Evolutionary conservation across 2,888 invertebrate genomes (phyloP).

Genomic region (Cyrtodaria siliqua): DNA sequence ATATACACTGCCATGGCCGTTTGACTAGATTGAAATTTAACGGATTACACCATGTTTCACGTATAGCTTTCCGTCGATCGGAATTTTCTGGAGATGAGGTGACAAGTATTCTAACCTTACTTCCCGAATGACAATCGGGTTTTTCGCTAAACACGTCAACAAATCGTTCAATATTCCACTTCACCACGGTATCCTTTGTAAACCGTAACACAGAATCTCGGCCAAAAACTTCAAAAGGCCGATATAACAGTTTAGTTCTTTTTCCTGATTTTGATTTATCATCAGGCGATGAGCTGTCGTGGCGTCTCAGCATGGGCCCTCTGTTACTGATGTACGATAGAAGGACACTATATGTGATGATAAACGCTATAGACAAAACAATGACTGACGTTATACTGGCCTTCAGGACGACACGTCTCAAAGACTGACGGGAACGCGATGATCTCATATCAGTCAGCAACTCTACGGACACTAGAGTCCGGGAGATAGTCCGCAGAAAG

Average conservation of each 20-base stretch:
- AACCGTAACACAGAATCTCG: conserved; percentile 26
- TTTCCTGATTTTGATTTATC: conserved; percentile 60
- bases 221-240: conserved; percentile 35
- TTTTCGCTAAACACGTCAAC: conserved; percentile 43
- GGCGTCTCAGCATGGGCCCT: conserved; percentile 60
- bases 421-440: conserved; percentile 49
- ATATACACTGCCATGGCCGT: conserved; percentile 78
- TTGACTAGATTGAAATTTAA: conserved; percentile 50
- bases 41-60: conserved; percentile 78
- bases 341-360: conserved; percentile 73
- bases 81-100: conserved; percentile 75
- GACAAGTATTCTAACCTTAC: conserved; percentile 73
- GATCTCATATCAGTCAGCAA: conserved; percentile 70
- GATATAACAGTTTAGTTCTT: conserved; percentile 44
- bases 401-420: conserved; percentile 72
- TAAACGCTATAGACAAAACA: conserved; percentile 70
- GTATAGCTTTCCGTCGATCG: conserved; percentile 72
- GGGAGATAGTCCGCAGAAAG: conserved; percentile 36
- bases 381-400: conserved; percentile 76
- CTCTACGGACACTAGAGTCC: conserved; percentile 64
- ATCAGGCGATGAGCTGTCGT: conserved; percentile 48
- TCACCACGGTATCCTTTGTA: conserved; percentile 53
- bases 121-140: conserved; percentile 60
- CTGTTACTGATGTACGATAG: conserved; percentile 70
- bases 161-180: conserved; percentile 71